A percentile compares a stretch with the other conserved stretches of the same genome.
phyloP scores from a whole-genome alignment of 2,113 vertebrate genomes.

The Grammomys dolichurus region DNA sequence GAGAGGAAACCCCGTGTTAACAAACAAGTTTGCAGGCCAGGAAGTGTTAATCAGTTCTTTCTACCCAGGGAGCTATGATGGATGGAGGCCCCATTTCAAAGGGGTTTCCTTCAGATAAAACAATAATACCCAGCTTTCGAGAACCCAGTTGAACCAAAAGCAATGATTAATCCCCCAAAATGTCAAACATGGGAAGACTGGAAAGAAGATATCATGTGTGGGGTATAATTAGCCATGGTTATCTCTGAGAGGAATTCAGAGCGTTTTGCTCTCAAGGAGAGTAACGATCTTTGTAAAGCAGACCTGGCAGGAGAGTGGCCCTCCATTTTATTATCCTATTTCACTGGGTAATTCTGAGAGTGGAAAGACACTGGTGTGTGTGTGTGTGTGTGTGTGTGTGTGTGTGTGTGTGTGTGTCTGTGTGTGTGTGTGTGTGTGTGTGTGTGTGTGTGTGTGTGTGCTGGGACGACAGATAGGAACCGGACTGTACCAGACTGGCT shows the following conservation, averaged over 20 bases:
- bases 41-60: slow-evolving; percentile 91
- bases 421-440: too few relatives aligned
- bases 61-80: slow-evolving; percentile 88
- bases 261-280: slow-evolving; percentile 55
- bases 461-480: background rate
- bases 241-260: slow-evolving; percentile 78
- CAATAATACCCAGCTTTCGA: slow-evolving; percentile 79
- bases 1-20: slow-evolving; percentile 82
- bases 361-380: background rate
- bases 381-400: background rate
- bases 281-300: slow-evolving; percentile 49
- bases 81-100: slow-evolving; percentile 86
- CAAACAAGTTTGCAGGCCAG: slow-evolving; percentile 86
- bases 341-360: slow-evolving; percentile 12
- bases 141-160: slow-evolving; percentile 80
- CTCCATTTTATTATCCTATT: background rate
- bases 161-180: slow-evolving; percentile 84
- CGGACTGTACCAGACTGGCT: background rate
- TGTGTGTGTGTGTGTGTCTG: background rate
- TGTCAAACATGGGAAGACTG: slow-evolving; percentile 81
- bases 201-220: slow-evolving; percentile 83
- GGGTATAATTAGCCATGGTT: slow-evolving; percentile 82
- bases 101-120: slow-evolving; percentile 81
- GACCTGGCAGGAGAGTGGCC: background rate
- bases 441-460: background rate